Percentiles rank a stretch among this genome's conserved stretches.
These are phyloP conservation scores for Chrysemys picta DNA, from an alignment of 2,113 vertebrate genomes.

Conservation along the genomic window DNA sequence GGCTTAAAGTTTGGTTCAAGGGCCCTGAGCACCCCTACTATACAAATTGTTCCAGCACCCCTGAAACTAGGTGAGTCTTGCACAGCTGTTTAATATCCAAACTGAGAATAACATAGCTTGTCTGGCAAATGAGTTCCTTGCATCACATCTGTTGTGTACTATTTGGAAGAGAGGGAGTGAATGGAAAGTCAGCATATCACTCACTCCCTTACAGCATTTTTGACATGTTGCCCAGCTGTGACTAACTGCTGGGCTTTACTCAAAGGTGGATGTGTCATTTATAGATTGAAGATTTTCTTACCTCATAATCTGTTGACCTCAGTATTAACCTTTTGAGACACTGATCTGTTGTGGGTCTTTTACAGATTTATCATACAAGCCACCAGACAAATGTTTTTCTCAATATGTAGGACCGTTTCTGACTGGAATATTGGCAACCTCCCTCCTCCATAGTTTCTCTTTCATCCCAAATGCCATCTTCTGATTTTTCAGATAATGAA, in stretches of 20 bases:
- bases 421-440: background rate
- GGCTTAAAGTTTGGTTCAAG: too few species aligned
- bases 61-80: background rate
- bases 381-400: background rate
- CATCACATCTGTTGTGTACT: background rate
- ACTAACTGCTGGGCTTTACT: background rate
- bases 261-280: background rate
- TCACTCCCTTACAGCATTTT: background rate
- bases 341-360: background rate
- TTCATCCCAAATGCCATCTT: background rate
- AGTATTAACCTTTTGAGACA: background rate
- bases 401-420: background rate
- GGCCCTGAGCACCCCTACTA: too few species aligned
- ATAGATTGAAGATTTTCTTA: background rate
- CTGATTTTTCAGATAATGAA: conserved; percentile 8
- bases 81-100: background rate
- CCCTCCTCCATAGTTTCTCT: background rate
- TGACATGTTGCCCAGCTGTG: background rate
- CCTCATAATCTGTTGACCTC: background rate
- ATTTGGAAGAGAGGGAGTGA: background rate
- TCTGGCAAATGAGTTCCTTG: background rate
- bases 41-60: too few species aligned
- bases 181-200: accelerated
- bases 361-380: background rate
- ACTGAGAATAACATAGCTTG: background rate